phyloP scores from a whole-genome alignment of 2,888 invertebrate genomes.

The Augochlorella aurata region DNA sequence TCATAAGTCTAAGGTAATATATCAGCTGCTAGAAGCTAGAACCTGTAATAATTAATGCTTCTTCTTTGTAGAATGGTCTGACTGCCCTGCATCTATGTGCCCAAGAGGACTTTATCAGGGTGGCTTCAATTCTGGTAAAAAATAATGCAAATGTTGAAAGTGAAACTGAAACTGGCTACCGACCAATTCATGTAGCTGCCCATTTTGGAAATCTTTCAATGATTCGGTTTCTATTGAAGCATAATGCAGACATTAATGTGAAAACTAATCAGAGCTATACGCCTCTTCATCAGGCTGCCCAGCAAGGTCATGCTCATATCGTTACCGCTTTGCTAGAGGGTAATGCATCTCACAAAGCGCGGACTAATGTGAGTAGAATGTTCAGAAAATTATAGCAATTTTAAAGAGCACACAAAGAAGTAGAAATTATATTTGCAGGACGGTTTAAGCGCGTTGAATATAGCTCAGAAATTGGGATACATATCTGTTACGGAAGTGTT shows the following conservation, averaged over 20 bases:
- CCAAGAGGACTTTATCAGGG: constrained; percentile 94
- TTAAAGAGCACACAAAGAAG: no score
- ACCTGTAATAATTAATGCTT: neutral
- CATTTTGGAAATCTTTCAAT: constrained; percentile 98
- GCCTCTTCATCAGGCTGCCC: constrained; percentile 98
- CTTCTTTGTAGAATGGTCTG: constrained; percentile 87
- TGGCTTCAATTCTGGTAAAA: constrained; percentile 90
- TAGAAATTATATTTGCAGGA: constrained; percentile 84
- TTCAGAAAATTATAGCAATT: neutral
- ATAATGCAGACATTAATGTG: constrained; percentile 93
- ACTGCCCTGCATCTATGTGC: constrained; percentile 97
- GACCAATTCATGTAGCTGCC: constrained; percentile 97
- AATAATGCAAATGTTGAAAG: constrained; percentile 89
- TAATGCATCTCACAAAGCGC: constrained; percentile 96
- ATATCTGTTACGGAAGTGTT: constrained; percentile 98
- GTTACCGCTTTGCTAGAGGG: constrained; percentile 95
- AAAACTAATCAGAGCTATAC: constrained; percentile 90
- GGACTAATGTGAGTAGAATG: constrained; percentile 91
- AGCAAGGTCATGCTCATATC: constrained; percentile 98
- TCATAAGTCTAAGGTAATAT: constrained; percentile 87
- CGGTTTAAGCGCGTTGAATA: constrained; percentile 97
- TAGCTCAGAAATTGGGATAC: constrained; percentile 98
- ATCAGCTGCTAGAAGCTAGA: neutral
- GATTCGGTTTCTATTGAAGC: constrained; percentile 93
- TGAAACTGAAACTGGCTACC: constrained; percentile 93